Base-by-base conservation (phyloP, 2,888 invertebrate species). In the Drosophila kanekoi region DNA sequence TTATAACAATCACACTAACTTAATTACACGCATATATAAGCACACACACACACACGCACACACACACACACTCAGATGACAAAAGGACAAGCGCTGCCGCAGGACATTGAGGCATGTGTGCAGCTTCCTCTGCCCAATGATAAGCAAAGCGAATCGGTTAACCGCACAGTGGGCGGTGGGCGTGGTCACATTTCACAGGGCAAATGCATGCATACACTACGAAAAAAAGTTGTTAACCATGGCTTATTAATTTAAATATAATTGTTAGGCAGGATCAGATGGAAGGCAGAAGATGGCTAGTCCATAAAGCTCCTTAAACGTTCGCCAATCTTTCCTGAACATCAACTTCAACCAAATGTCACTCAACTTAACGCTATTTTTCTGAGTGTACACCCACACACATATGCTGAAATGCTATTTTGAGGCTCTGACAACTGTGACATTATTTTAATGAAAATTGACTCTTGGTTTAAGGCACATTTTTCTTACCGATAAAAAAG, bases 381-480 rank as follows among this genome's bases (percentile, higher is more conserved):
- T 28, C 0, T 28, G 13, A 35, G 35, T 35, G 35, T 35, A 20
- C 20, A n/a, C 43, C 16, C 23, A 23, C 35, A 44, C 58, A 38
- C 16, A 28, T 54, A 57, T 49, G 53, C 63, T 61, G 47, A 54
- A 54, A 62, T 62, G 52, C 57, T 68, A 72, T 72, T 86, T 74
- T 45, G 58, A 53, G 69, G 68, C 79, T 38, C 48, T 51, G 67
- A 61, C 60, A 72, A 79, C 67, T 61, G 70, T 72, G 82, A 70
- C 85, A 64, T 73, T 77, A 69, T 76, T 76, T 79, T 79, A 87
- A 87, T 87, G 83, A 85, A 83, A 74, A 87, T 81, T 79, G 85
- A 77, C 76, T 72, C 73, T 59, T 73, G 71, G 56, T 66, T 58
- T 56, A 16, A 28, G 53, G 37, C 61, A 61, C 66, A 65, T 58